phyloP scores from a whole-genome alignment of 2,113 vertebrate genomes.

The Sander vitreus region DNA sequence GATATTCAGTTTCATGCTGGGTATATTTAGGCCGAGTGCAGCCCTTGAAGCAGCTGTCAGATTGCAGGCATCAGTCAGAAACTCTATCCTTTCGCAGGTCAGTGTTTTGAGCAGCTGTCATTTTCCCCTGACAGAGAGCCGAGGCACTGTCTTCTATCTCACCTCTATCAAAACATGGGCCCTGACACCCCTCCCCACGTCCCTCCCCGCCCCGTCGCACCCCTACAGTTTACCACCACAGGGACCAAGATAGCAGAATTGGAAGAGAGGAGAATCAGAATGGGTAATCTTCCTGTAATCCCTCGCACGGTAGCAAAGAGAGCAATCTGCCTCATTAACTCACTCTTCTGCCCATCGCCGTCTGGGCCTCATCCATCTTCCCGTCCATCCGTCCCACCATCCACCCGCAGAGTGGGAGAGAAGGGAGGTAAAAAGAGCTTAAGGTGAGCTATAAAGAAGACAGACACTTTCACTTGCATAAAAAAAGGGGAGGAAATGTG shows the following conservation, averaged over 20 bases:
- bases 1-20: constrained; percentile 52
- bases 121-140: constrained; percentile 34
- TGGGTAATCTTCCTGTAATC: constrained; percentile 77
- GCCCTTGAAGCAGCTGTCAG: constrained; percentile 54
- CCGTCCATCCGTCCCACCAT: constrained; percentile 51
- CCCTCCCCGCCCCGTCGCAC: neutral
- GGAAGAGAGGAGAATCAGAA: constrained; percentile 51
- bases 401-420: constrained; percentile 25
- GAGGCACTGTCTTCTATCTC: constrained; percentile 52
- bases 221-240: constrained; percentile 22
- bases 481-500: constrained; percentile 27
- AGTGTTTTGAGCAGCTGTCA: constrained; percentile 66
- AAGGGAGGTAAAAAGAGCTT: constrained; percentile 47
- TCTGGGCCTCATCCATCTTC: constrained; percentile 63
- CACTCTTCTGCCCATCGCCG: constrained; percentile 39
- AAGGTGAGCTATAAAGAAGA: constrained; percentile 55
- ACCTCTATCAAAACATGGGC: constrained; percentile 51
- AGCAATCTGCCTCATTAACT: constrained; percentile 78
- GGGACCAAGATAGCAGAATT: constrained; percentile 34
- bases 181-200: neutral
- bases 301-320: constrained; percentile 58
- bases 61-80: constrained; percentile 46
- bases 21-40: constrained; percentile 34
- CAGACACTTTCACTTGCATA: constrained; percentile 36
- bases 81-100: constrained; percentile 24